A percentile compares a stretch with the other conserved stretches of the same genome.
These are phyloP conservation scores for Astreopora myriophthalma DNA, from an alignment of 64 coral and sea anemone genomes.

Conservation along the genomic window DNA sequence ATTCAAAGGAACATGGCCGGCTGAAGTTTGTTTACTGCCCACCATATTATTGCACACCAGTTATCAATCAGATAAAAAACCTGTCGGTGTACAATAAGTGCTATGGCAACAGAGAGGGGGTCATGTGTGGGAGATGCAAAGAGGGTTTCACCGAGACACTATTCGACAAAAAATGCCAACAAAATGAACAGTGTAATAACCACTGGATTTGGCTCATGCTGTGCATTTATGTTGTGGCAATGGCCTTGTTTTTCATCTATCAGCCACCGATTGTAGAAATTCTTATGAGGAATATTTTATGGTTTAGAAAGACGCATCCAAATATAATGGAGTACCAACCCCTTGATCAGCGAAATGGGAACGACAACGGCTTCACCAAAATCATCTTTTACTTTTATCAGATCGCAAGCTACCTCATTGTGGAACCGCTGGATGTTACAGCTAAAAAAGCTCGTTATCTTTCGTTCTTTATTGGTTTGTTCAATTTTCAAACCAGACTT, in stretches of 20 bases:
- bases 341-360: not conserved
- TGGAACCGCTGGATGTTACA: not conserved
- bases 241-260: slow-evolving; percentile 14
- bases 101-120: slow-evolving; percentile 40
- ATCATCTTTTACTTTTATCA: slow-evolving; percentile 72
- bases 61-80: not conserved
- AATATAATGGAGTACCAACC: not conserved
- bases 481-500: slow-evolving; percentile 15
- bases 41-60: slow-evolving; percentile 48
- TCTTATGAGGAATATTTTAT: slow-evolving; percentile 6
- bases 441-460: not conserved
- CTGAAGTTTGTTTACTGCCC: slow-evolving; percentile 61
- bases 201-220: slow-evolving; percentile 27
- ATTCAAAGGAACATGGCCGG: not conserved
- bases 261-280: slow-evolving; percentile 32
- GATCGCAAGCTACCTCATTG: slow-evolving; percentile 33
- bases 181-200: slow-evolving; percentile 30
- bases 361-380: slow-evolving; percentile 34
- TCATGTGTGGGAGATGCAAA: slow-evolving; percentile 58
- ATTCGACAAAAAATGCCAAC: slow-evolving; percentile 40
- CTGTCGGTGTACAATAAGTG: slow-evolving; percentile 66
- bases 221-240: not conserved
- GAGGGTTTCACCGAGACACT: slow-evolving; percentile 43
- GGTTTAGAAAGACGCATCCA: slow-evolving; percentile 10
- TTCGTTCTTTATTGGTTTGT: not conserved